Conservation (phyloP, 1,140 invertebrate species). For the Belonocnema kinseyi region DNA sequence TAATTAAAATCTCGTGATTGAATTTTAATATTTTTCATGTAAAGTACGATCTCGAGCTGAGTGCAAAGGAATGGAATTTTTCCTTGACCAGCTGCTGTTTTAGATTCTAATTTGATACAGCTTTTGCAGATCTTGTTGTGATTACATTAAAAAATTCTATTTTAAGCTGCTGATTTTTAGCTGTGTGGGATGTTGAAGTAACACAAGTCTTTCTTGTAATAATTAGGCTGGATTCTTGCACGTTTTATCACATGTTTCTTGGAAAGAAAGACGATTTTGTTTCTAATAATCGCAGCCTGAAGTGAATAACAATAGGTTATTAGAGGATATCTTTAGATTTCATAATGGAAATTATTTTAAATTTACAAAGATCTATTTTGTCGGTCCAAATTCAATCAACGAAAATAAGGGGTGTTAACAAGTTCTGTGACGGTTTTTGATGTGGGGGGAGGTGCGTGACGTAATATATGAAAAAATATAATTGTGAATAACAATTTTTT, state of each 20-base stretch:
- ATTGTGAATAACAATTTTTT: too few relatives aligned
- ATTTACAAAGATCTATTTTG: neutral
- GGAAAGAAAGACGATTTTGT: neutral
- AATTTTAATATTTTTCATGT: conserved; percentile 22
- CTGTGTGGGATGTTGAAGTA: neutral
- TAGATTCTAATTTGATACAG: neutral
- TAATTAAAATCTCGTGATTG: conserved; percentile 27
- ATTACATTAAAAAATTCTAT: neutral
- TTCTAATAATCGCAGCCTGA: neutral
- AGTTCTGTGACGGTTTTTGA: too few relatives aligned
- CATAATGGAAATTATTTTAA: neutral
- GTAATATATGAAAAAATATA: too few relatives aligned
- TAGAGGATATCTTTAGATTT: neutral
- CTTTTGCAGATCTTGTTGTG: neutral
- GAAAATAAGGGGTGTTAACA: too few relatives aligned
- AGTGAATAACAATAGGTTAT: neutral
- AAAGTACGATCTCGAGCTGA: neutral
- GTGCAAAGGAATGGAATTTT: conserved; percentile 2
- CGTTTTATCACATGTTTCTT: neutral
- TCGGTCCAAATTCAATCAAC: too few relatives aligned
- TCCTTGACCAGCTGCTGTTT: neutral
- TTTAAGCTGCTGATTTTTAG: neutral
- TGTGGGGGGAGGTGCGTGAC: too few relatives aligned
- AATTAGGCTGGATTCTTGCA: neutral
- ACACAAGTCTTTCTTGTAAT: neutral